Evolutionary conservation across 2,113 vertebrate species (phyloP), one percentile per base, ranked within the genome.

Genomic region (Coracopsis vasa): DNA sequence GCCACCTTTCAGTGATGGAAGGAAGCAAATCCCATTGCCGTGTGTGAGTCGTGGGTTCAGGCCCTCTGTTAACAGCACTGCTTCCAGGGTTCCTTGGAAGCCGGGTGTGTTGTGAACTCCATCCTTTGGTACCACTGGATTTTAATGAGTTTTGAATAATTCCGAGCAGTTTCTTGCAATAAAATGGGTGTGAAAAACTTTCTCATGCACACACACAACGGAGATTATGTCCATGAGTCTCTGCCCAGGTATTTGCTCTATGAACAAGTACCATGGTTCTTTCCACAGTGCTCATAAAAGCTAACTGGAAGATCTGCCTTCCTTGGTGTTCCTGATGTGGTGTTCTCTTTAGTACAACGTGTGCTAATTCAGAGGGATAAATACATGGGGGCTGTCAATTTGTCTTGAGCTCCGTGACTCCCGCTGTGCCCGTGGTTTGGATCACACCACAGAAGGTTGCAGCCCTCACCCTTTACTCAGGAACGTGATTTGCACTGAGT

Each of bases 141-240:
- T 85, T 92, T 16, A 65, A 89, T 85, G 80, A 29, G 41, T 89
- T 94, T 83, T 88, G 56, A 90, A 45, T 87, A 89, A 96, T 42
- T 85, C 84, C 67, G 51, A 62, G 53, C 65, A 50, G 61, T 79
- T 92, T 92, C 73, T 94, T 85, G 86, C 91, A 96, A 94, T 96
- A 96, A 96, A 95, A 81, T 41, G 51, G 45, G 62, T 50, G 69
- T 72, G 70, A 91, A 85, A 41, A 66, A 91, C 61, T 93, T 96
- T 89, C 65, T 91, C 81, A 91, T 62, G 89, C 44, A 35, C 47
- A 39, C 18, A 28, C 53, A 39, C 84, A 79, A 33, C 9, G 18
- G 44, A 84, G 75, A 29, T 80, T 6, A 51, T 85, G 96, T 89
- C 82, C 16, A 0, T 51, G 28, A 56, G 39, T 75, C n/a, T 50